Conservation (phyloP, 2,888 invertebrate genomes). For the Ommatoiulus sabulosus region DNA sequence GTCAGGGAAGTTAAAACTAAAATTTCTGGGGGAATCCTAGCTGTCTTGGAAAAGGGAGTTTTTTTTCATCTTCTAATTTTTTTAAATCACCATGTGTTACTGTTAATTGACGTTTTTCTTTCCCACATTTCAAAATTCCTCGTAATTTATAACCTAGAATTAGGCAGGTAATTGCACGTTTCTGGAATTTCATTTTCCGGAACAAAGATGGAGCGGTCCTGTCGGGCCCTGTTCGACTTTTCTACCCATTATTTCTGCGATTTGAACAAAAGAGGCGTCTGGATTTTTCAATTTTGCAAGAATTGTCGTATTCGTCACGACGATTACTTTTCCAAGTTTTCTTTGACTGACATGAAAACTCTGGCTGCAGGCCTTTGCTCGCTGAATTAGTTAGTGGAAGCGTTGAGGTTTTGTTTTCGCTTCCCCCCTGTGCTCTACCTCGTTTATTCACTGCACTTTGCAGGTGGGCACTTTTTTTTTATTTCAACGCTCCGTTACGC, state of each 20-base stretch:
- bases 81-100: background rate
- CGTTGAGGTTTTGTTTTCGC: background rate
- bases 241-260: background rate
- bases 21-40: background rate
- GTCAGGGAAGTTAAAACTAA: no score
- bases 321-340: background rate
- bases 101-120: background rate
- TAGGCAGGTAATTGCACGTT: background rate
- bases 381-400: background rate
- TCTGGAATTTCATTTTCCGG: background rate
- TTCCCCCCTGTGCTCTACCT: background rate
- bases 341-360: background rate
- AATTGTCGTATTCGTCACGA: background rate
- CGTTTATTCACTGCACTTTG: background rate
- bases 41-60: no score
- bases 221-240: background rate
- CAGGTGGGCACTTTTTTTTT: background rate
- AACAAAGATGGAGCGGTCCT: background rate
- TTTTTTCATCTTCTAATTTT: background rate
- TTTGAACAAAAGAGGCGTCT: no score
- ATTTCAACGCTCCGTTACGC: background rate
- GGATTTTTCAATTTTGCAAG: background rate
- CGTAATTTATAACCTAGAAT: background rate
- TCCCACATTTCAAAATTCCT: background rate
- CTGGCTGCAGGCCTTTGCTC: background rate